These are phyloP conservation scores for Drosophila sp. DNA, from an alignment of 1,140 invertebrate genomes.

Conservation along the genomic window DNA sequence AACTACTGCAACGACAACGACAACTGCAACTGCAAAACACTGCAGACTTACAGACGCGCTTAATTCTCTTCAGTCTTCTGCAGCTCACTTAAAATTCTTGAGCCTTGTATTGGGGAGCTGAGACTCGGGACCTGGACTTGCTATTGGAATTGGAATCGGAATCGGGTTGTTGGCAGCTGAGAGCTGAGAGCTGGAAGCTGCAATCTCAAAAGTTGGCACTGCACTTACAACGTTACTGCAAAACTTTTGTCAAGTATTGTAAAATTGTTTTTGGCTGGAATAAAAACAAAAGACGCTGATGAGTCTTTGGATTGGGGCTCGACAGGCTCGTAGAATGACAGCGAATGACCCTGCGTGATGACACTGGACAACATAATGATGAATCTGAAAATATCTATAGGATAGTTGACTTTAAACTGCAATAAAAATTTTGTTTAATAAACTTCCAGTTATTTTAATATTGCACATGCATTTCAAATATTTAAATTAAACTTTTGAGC, in stretches of 20 bases:
- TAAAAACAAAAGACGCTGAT: conserved; percentile 79
- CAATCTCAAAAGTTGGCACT: background rate
- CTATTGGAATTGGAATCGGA: background rate
- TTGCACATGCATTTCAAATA: no score
- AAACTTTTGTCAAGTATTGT: conserved; percentile 80
- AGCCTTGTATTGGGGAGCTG: conserved; percentile 56
- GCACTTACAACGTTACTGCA: conserved; percentile 58
- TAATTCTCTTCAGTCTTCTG: conserved; percentile 11
- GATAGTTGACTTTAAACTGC: no score
- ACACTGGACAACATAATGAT: conserved; percentile 34
- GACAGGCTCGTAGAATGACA: conserved; percentile 23
- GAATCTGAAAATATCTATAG: no score
- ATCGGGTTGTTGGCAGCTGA: background rate
- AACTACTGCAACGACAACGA: background rate
- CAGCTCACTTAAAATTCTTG: conserved; percentile 82
- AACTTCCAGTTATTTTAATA: no score
- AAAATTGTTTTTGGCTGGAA: conserved; percentile 71
- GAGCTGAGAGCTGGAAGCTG: background rate
- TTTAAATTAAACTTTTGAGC: no score
- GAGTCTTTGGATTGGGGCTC: conserved; percentile 38
- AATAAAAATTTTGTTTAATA: background rate
- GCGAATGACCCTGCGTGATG: conserved; percentile 43
- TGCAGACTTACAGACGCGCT: conserved; percentile 51
- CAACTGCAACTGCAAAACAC: conserved; percentile 11
- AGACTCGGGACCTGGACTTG: conserved; percentile 2